These are phyloP conservation scores for Lepetodrilus schrolli DNA, from an alignment of 2,888 invertebrate genomes.

Conservation along the genomic window DNA sequence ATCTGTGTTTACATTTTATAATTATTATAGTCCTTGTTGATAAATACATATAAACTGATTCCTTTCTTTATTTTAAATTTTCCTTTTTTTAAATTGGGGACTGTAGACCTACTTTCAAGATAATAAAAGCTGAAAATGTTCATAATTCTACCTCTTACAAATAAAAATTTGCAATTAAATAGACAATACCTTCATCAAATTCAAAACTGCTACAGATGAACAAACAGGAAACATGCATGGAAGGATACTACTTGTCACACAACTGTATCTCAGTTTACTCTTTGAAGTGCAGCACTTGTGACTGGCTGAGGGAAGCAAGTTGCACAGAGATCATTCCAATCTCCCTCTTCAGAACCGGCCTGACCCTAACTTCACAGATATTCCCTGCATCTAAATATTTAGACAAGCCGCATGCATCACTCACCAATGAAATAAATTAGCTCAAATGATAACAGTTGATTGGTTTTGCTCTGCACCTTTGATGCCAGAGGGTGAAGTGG, in stretches of 20 bases:
- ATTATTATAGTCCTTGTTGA: too few species aligned
- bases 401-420: slow-evolving; percentile 12
- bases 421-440: not conserved
- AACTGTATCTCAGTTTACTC: not conserved
- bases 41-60: too few species aligned
- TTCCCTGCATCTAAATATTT: slow-evolving; percentile 8
- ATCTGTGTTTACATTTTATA: too few species aligned
- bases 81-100: too few species aligned
- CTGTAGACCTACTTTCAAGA: too few species aligned
- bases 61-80: too few species aligned
- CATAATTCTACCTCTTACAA: too few species aligned
- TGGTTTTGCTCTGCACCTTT: slow-evolving; percentile 6
- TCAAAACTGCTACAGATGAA: not conserved
- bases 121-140: too few species aligned
- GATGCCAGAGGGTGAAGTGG: not conserved
- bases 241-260: not conserved
- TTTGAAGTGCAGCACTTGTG: not conserved
- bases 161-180: too few species aligned
- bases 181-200: too few species aligned
- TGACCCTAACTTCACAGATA: not conserved
- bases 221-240: not conserved
- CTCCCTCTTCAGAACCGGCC: too few species aligned
- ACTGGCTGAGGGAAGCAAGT: too few species aligned
- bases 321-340: not conserved
- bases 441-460: not conserved